Evolutionary conservation across 2,113 vertebrate species (phyloP).

Genomic region (Cebus imitator): DNA sequence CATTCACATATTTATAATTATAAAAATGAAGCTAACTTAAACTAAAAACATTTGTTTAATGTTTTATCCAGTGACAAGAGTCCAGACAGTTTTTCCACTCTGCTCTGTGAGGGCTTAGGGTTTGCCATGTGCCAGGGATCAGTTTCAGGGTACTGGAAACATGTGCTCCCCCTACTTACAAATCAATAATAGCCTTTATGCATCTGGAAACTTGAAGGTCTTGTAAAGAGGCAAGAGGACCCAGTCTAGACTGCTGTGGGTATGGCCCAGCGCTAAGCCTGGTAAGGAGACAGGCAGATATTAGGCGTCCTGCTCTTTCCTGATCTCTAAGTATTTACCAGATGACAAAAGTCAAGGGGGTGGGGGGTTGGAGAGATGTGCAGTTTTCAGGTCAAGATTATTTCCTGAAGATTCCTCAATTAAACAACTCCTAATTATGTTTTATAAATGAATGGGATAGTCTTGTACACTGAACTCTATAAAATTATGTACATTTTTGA

Average conservation of each 20-base stretch:
- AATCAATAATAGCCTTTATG: neutral
- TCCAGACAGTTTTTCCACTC: neutral
- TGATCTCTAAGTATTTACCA: neutral
- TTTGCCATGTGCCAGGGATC: neutral
- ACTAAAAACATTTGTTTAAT: neutral
- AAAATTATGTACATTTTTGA: neutral
- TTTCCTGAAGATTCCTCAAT: neutral
- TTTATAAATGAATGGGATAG: neutral
- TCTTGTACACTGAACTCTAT: neutral
- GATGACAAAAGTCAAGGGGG: neutral
- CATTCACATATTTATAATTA: neutral
- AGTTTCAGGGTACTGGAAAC: neutral
- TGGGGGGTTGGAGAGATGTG: neutral
- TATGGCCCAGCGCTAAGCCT: neutral
- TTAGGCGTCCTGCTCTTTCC: neutral
- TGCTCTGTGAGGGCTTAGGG: neutral
- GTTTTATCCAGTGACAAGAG: neutral
- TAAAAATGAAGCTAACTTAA: neutral
- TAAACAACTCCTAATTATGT: neutral
- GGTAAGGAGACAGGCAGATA: rapidly evolving
- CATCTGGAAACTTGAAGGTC: neutral
- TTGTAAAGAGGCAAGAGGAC: neutral
- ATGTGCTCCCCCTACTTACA: too few species aligned
- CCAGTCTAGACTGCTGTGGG: neutral
- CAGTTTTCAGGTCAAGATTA: neutral